Conservation (phyloP, 2,797 vertebrate species). For the Psittacula derbiana region DNA sequence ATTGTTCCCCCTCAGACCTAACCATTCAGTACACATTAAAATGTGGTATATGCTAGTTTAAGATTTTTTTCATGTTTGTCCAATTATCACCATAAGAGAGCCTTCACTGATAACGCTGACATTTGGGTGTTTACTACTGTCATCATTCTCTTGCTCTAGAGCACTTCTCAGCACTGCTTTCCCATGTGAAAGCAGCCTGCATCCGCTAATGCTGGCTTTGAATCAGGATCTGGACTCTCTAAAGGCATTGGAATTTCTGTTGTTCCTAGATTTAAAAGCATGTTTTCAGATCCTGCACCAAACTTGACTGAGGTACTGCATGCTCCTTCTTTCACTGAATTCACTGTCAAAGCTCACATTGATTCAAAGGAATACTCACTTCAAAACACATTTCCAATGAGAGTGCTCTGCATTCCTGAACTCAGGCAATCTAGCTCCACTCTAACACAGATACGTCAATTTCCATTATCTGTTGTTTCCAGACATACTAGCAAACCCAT, state of each 20-base stretch:
- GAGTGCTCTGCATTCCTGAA: not conserved
- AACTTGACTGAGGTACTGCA: not conserved
- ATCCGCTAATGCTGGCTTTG: not conserved
- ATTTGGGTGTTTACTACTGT: not conserved
- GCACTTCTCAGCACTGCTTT: not conserved
- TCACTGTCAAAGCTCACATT: not conserved
- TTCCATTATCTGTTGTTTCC: not conserved
- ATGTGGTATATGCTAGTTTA: not conserved
- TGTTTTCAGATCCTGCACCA: not conserved
- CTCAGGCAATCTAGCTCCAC: not conserved
- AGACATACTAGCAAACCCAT: not conserved
- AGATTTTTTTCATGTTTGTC: not conserved
- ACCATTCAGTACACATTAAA: not conserved
- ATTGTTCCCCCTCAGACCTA: not conserved
- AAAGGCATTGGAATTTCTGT: not conserved
- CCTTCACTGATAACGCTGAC: not conserved
- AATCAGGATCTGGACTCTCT: not conserved
- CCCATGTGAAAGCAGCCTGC: not conserved
- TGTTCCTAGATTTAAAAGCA: not conserved
- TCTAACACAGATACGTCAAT: not conserved
- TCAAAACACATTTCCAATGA: not conserved
- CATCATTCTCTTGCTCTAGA: not conserved
- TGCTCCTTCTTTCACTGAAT: not conserved
- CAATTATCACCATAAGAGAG: not conserved
- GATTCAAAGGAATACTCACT: not conserved